phyloP scores from a whole-genome alignment of 2,888 invertebrate species.

The Fabriciana adippe region DNA sequence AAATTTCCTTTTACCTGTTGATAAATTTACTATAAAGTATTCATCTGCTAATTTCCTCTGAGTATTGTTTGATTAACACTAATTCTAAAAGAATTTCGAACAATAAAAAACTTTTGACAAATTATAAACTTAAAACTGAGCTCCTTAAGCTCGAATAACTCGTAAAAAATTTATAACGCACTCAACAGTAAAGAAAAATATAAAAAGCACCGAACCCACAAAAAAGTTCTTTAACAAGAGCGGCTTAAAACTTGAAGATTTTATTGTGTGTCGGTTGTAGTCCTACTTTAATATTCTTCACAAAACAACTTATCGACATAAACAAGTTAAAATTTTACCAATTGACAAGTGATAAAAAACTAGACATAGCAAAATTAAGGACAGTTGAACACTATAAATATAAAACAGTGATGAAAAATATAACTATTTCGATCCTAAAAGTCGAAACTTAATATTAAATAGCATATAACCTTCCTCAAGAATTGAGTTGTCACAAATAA shows the following conservation, averaged over 20 bases:
- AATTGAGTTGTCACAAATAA: too few species aligned
- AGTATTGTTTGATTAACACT: constrained; percentile 2
- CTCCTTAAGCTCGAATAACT: constrained; percentile 31
- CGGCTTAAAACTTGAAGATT: constrained; percentile 34
- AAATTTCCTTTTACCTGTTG: neutral
- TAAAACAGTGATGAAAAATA: neutral
- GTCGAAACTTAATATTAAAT: too few species aligned
- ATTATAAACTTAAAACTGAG: constrained; percentile 28
- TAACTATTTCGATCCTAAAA: too few species aligned
- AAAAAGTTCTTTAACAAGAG: constrained; percentile 31
- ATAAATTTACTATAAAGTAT: neutral
- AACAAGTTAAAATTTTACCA: neutral
- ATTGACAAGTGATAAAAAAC: neutral
- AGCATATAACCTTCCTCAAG: too few species aligned
- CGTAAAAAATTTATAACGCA: constrained; percentile 36
- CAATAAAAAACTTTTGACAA: constrained; percentile 22
- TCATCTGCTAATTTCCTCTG: neutral
- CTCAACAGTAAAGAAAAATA: constrained; percentile 33
- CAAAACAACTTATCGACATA: constrained; percentile 13
- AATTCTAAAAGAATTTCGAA: constrained; percentile 19
- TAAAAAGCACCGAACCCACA: constrained; percentile 30
- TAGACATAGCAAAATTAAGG: too few species aligned
- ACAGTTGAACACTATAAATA: neutral
- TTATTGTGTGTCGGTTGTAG: constrained; percentile 32
- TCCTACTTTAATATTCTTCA: constrained; percentile 21